Conservation (phyloP, 2,888 invertebrate species). For the Lysandra coridon region DNA sequence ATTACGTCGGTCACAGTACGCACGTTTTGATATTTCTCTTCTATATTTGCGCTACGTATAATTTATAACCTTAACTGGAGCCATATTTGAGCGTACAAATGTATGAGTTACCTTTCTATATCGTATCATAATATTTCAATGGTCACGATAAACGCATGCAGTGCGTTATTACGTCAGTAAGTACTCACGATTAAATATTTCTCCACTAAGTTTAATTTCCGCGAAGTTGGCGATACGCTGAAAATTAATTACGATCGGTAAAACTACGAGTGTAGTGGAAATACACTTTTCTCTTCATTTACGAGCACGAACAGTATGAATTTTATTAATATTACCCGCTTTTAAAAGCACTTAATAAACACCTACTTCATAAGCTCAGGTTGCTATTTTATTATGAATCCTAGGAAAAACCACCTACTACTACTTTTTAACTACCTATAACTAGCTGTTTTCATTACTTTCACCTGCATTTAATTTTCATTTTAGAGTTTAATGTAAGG, state of each 20-base stretch:
- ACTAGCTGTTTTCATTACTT: neutral
- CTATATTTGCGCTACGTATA: no score
- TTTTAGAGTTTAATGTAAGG: neutral
- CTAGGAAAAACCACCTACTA: neutral
- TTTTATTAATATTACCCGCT: neutral
- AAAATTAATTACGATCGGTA: neutral
- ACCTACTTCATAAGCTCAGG: neutral
- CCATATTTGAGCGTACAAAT: no score
- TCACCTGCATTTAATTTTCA: neutral
- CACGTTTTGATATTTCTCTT: neutral
- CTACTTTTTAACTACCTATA: no score
- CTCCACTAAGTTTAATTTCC: neutral
- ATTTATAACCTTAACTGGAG: no score
- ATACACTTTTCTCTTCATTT: neutral
- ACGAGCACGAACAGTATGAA: neutral
- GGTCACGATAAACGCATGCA: neutral
- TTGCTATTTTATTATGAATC: neutral
- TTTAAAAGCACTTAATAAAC: slow-evolving; percentile 1
- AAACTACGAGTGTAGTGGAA: neutral
- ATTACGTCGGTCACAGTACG: neutral
- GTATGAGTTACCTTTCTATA: neutral
- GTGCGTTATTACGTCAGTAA: neutral
- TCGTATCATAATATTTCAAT: neutral
- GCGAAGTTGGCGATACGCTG: neutral
- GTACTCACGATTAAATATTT: neutral